phyloP scores from a whole-genome alignment of 1,140 invertebrate species.

The Pteromalus puparum region DNA sequence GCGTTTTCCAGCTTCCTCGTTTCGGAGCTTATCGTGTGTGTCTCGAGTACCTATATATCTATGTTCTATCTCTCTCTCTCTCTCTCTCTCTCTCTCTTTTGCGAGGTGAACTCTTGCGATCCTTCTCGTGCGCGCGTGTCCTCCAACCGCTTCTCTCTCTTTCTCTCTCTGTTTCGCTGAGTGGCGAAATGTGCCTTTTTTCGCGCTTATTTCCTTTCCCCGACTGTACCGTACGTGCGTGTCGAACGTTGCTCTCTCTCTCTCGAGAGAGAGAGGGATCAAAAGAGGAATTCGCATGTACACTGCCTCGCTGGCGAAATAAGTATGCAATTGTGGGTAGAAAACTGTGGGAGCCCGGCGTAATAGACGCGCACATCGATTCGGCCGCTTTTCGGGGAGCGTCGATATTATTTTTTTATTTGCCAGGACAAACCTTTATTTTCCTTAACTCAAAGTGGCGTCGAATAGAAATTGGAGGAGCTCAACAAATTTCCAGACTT shows the following conservation, averaged over 20 bases:
- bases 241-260: neutral
- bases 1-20: neutral
- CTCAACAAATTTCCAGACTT: slow-evolving; percentile 99
- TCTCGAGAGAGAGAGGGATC: neutral
- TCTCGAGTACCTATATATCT: neutral
- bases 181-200: slow-evolving; percentile 14
- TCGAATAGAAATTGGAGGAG: slow-evolving; percentile 96
- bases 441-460: slow-evolving; percentile 73
- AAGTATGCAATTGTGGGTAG: neutral
- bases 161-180: neutral
- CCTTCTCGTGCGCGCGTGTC: neutral
- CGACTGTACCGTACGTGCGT: neutral
- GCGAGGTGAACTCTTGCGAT: neutral
- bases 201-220: slow-evolving; percentile 25
- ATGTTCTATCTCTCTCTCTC: neutral
- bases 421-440: slow-evolving; percentile 47
- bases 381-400: neutral
- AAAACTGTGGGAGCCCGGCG: neutral
- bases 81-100: neutral
- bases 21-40: neutral
- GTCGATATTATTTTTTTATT: neutral
- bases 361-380: neutral
- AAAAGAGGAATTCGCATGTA: neutral
- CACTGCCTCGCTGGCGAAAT: slow-evolving; percentile 25
- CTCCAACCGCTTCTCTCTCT: neutral